Conservation (phyloP, 2,113 vertebrate genomes). For the Syngnathus floridae region DNA sequence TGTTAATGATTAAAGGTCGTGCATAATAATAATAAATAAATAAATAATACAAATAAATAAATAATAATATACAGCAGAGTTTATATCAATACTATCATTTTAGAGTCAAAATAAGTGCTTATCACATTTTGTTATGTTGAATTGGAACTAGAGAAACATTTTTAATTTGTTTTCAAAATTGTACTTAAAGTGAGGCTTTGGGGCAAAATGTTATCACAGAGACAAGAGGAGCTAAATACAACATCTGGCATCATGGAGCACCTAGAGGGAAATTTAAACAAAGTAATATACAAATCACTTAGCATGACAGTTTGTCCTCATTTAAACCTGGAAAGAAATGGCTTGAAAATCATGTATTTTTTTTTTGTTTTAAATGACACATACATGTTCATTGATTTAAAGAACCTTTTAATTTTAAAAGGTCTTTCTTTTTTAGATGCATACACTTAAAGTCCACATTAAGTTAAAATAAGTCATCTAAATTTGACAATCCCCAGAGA, state of each 20-base stretch:
- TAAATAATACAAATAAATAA: background rate
- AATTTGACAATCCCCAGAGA: background rate
- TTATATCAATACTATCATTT: background rate
- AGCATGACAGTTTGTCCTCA: background rate
- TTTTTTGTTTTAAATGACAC: background rate
- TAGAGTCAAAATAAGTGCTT: background rate
- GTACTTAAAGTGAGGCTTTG: background rate
- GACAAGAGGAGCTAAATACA: background rate
- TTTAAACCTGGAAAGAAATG: background rate
- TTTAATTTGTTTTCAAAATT: background rate
- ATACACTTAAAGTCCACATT: background rate
- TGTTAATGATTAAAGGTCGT: background rate
- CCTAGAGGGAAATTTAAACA: background rate
- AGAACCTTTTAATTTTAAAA: too few species aligned
- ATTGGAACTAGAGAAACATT: background rate
- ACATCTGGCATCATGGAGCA: background rate
- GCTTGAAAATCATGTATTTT: background rate
- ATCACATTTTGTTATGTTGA: background rate
- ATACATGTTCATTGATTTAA: background rate
- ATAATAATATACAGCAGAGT: background rate
- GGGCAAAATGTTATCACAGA: background rate
- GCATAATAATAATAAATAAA: background rate
- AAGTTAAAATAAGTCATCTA: background rate
- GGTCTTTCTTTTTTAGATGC: background rate
- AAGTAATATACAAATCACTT: constrained; percentile 6